Base-by-base conservation (phyloP, 2,113 vertebrate species). In the Perca fluviatilis region DNA sequence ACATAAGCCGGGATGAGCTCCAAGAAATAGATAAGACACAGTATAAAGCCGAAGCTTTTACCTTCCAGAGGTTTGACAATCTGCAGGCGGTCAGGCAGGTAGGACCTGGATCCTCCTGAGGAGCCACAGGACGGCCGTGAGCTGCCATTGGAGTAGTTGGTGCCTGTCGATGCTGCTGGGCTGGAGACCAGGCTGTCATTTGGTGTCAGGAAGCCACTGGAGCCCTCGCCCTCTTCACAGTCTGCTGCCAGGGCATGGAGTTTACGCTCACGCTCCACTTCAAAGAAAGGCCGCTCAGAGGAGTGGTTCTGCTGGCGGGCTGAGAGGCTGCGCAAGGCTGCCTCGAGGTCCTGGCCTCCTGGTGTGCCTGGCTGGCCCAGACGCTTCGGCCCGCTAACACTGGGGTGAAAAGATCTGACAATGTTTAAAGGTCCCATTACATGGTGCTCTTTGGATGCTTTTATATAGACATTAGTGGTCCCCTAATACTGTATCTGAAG, bases 21-120 rank as follows among this genome's bases (percentile, higher is more conserved):
- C 36, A 72, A 54, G 1, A 25, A 36, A 56, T 30, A 16, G 15
- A 12, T 19, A 43, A 16, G 6, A 67, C 7, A 21, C 15, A 13
- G 9, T 15, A 16, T 8, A 16, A 56, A 47, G n/a, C 18, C 36
- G 15, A 51, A 54, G 4, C 0, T 30, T 86, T 93, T 87, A 97
- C 96, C 96, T 96, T 97, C 97, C 92, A 99, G 90, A 0, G 95
- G 97, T 90, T 98, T 97, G 82, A 99, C 84, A 0, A 97, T 97
- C 95, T 97, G 97, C 85, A 98, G 95, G 30, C 97, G 96, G 82
- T 97, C 97, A 0, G 95, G 97, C 67, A 97, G 93, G 89, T 94
- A 96, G 40, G 95, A 90, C 56, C 96, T 94, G 18, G 96, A 97
- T 60, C 96, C 81, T 0, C 95, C 89, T 0, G 96, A 97, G 56